These are phyloP conservation scores for Carterocephalus palaemon DNA, from an alignment of 2,888 invertebrate genomes.

Conservation along the genomic window DNA sequence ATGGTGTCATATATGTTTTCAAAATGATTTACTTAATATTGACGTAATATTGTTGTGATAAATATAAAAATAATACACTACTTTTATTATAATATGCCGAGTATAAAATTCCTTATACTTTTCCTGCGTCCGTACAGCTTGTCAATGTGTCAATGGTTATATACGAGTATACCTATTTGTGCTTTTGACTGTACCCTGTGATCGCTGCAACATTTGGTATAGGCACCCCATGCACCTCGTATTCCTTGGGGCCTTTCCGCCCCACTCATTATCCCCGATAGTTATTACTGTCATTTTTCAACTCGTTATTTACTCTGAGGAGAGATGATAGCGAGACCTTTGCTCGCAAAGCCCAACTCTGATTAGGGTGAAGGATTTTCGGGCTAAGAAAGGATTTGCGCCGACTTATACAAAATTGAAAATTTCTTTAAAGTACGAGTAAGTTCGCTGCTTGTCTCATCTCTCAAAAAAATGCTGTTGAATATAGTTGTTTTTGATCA, in stretches of 20 bases:
- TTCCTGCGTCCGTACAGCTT: no score
- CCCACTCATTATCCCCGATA: slow-evolving; percentile 76
- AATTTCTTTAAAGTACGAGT: slow-evolving; percentile 60
- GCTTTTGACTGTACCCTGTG: slow-evolving; percentile 40
- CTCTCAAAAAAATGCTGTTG: slow-evolving; percentile 13
- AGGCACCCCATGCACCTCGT: slow-evolving; percentile 67
- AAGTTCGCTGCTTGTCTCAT: slow-evolving; percentile 18
- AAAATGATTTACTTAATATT: no score
- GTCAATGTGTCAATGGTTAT: no score
- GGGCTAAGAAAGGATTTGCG: slow-evolving; percentile 55
- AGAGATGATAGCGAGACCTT: slow-evolving; percentile 75
- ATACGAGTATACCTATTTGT: no score
- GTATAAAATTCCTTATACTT: no score
- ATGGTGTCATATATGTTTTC: no score
- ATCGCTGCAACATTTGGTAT: slow-evolving; percentile 69
- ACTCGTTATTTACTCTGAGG: slow-evolving; percentile 78
- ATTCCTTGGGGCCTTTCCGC: slow-evolving; percentile 73
- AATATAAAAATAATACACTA: no score
- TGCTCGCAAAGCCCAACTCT: slow-evolving; percentile 60
- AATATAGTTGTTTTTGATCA: no score
- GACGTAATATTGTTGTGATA: no score
- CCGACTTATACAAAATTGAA: slow-evolving; percentile 68
- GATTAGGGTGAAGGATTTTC: slow-evolving; percentile 66
- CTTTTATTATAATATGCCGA: no score
- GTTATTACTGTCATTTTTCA: slow-evolving; percentile 79